Evolutionary conservation across 2,888 invertebrate genomes (phyloP).

Genomic region (Xylota sylvarum): DNA sequence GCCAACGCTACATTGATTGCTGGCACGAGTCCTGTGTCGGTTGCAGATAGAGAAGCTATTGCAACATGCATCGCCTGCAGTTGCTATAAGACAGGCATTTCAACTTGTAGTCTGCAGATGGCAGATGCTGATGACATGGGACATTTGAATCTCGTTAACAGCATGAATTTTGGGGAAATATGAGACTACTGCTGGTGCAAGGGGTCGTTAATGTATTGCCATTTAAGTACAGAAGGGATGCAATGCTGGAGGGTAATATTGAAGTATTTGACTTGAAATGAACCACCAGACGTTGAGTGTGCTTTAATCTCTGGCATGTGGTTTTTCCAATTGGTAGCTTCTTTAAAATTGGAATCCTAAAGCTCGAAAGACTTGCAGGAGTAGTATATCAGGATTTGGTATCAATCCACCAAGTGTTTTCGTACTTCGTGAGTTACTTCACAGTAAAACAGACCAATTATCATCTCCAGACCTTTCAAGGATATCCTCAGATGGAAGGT

Average conservation of each 20-base stretch:
- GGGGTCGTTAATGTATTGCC: slow-evolving; percentile 61
- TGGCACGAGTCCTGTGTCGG: slow-evolving; percentile 68
- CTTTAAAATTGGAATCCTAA: too few species aligned
- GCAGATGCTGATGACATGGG: slow-evolving; percentile 75
- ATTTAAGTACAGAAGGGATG: slow-evolving; percentile 8
- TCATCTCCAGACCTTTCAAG: too few species aligned
- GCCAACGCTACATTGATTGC: slow-evolving; percentile 58
- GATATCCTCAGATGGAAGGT: too few species aligned
- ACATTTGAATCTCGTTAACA: slow-evolving; percentile 74
- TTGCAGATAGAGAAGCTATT: slow-evolving; percentile 51
- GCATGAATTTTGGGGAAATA: slow-evolving; percentile 22
- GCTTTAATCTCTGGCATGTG: too few species aligned
- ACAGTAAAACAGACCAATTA: too few species aligned
- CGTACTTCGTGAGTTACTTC: too few species aligned
- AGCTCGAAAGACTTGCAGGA: too few species aligned
- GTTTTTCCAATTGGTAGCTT: too few species aligned
- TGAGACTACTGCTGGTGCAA: background rate
- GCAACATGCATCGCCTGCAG: slow-evolving; percentile 57
- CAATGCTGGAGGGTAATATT: background rate
- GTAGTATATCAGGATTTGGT: too few species aligned
- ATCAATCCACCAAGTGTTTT: too few species aligned
- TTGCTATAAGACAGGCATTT: slow-evolving; percentile 34
- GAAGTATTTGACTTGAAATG: too few species aligned
- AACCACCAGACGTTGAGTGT: too few species aligned
- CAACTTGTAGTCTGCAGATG: slow-evolving; percentile 67